Conservation (phyloP, 2,888 invertebrate genomes). For the Drosophila trichaetosa region DNA sequence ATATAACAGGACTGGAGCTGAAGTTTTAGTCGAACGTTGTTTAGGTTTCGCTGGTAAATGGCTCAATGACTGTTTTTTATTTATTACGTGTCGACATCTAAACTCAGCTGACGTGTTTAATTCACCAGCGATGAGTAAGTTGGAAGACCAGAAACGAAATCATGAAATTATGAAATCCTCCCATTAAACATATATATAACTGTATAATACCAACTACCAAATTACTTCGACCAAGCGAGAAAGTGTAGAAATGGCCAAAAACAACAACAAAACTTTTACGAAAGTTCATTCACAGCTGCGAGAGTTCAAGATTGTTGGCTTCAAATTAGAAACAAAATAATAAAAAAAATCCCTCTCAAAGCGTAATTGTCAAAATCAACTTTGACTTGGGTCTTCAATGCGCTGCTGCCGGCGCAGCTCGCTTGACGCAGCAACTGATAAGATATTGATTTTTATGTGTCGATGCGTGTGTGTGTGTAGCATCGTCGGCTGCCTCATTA, state of each 20-base stretch:
- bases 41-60: conserved; percentile 33
- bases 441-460: conserved; percentile 65
- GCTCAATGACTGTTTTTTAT: conserved; percentile 42
- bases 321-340: conserved; percentile 27
- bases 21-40: conserved; percentile 50
- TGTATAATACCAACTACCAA: conserved; percentile 18
- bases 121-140: conserved; percentile 33
- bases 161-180: conserved; percentile 38
- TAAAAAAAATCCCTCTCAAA: conserved; percentile 11
- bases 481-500: conserved; percentile 6
- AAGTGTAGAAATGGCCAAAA: conserved; percentile 31
- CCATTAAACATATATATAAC: conserved; percentile 21
- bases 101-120: conserved; percentile 49
- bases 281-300: conserved; percentile 48
- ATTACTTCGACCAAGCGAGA: conserved; percentile 25
- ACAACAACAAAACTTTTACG: conserved; percentile 24
- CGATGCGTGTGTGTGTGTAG: conserved; percentile 10
- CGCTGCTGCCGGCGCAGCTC: conserved; percentile 17
- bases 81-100: conserved; percentile 17
- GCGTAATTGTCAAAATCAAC: conserved; percentile 17
- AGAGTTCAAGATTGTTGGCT: conserved; percentile 31
- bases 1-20: conserved; percentile 27
- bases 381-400: conserved; percentile 18
- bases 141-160: conserved; percentile 28
- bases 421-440: conserved; percentile 53